Evolutionary conservation across 2,113 vertebrate species (phyloP), one percentile per base, ranked within the genome.

Genomic region (Silurus meridionalis): DNA sequence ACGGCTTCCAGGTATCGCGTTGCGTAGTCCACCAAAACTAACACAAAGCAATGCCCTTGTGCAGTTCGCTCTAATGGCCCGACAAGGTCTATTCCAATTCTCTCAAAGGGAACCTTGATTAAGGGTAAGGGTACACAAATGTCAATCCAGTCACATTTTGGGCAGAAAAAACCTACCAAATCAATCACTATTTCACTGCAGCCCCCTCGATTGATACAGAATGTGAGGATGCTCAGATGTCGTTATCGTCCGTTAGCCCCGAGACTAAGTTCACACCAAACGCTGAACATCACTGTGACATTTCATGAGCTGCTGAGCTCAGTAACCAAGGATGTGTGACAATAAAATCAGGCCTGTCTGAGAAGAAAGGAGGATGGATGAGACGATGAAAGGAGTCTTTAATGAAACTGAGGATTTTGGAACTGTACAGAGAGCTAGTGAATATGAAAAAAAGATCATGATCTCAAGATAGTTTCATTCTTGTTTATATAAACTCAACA

Each of bases 311-410:
- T 92, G 92, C 92, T 91, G 87, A 86, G 93, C 28, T 17, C 55
- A 89, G 92, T 92, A 92, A 90, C 91, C 89, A 90, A 91, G 91
- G 90, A 87, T 90, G 91, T 92, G 93, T 94, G 92, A 94, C 93
- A 93, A 95, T 94, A 94, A 94, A 94, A 94, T 92, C 92, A 94
- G 94, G 94, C 93, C 94, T 92, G 91, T 93, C 91, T 92, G 92
- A 94, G 92, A 94, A 91, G 89, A 89, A 85, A 92, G 93, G 94
- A 93, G 93, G 93, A 94, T 95, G 93, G 93, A 95, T 95, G 93
- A 94, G 92, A 92, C 89, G 91, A 93, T 93, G 92, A 94, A 94
- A 93, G 93, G 85, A 94, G 93, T 92, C 92, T 94, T 94, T 93
- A 94, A 93, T 90, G 92, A 93, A 92, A 90, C 92, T 93, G 94